A percentile compares a stretch with the other conserved stretches of the same genome.
phyloP scores from a whole-genome alignment of 2,113 vertebrate species.

The Anoura caudifer region DNA sequence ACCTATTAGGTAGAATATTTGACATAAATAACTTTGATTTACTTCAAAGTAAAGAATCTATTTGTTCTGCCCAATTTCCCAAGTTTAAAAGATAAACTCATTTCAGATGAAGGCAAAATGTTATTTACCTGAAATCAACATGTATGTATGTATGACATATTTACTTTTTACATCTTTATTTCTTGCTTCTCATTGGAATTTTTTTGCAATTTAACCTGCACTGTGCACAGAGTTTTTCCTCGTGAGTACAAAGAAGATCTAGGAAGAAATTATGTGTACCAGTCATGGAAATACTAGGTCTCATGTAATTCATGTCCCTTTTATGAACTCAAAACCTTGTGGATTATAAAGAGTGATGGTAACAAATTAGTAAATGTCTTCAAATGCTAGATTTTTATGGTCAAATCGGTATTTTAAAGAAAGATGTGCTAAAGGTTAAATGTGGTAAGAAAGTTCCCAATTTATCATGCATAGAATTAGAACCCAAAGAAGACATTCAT shows the following conservation, averaged over 20 bases:
- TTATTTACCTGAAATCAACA: constrained; percentile 53
- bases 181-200: constrained; percentile 7
- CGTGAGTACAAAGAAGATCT: neutral
- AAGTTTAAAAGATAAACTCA: constrained; percentile 55
- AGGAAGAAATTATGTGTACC: neutral
- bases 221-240: neutral
- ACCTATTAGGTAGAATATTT: constrained; percentile 51
- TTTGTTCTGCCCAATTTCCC: constrained; percentile 51
- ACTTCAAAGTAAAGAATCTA: constrained; percentile 27
- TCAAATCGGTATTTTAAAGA: constrained; percentile 61
- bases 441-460: constrained; percentile 36
- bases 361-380: constrained; percentile 46
- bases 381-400: constrained; percentile 62
- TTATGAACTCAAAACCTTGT: constrained; percentile 33
- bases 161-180: constrained; percentile 52
- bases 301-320: constrained; percentile 36
- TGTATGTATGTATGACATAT: constrained; percentile 33
- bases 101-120: constrained; percentile 45
- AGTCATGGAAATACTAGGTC: constrained; percentile 17
- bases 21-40: constrained; percentile 47
- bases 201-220: constrained; percentile 44
- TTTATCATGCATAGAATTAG: constrained; percentile 52
- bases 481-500: constrained; percentile 34
- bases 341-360: constrained; percentile 22
- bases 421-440: constrained; percentile 61